Base-by-base conservation (phyloP, 2,888 invertebrate genomes). In the Lithodes maja region DNA sequence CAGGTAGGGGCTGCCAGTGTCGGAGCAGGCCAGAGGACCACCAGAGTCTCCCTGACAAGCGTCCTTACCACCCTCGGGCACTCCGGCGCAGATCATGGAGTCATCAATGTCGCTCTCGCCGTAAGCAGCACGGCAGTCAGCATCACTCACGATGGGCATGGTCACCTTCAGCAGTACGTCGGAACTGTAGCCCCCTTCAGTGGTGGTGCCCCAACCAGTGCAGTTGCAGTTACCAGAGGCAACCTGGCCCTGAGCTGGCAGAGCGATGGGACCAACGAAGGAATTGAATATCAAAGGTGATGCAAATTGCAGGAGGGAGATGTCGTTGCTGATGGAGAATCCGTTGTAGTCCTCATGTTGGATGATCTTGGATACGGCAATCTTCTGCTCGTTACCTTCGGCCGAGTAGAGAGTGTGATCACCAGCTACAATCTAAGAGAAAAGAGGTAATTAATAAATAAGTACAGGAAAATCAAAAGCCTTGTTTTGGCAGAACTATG, bases 41-140 rank as follows among this genome's bases (percentile, higher is more conserved):
- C 93, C 93, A 33, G 92, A 92, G 85, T 92, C 92, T 77, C 91
- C 92, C 90, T 92, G 92, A 71, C 93, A 93, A n/a, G 85, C n/a
- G 33, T 79, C 79, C 77, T 61, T 61, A 17, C 86, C 86, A 15
- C 86, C 86, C 50, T 86, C 81, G 17, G 83, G 77, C 2, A 77
- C 68, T 3, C 86, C 86, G 7, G 81, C 86, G 50, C 86, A 86
- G 81, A 86, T 80, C 86, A 86, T 86, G 12, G 75, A 81, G 50
- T 85, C 78, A 1, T 68, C 55, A 9, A 85, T 50, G 7, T 80
- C 86, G 7, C 68, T 78, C 3, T 52, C 78, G 15, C 83, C 83
- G 12, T 86, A 86, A 50, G 68, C 74, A 49, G 33, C 75, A 12
- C 81, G 86, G 55, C 86, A 86, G 0, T 81, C 61, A 2, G 15